phyloP scores from a whole-genome alignment of 2,888 invertebrate genomes.

The Drymonia ruficornis region DNA sequence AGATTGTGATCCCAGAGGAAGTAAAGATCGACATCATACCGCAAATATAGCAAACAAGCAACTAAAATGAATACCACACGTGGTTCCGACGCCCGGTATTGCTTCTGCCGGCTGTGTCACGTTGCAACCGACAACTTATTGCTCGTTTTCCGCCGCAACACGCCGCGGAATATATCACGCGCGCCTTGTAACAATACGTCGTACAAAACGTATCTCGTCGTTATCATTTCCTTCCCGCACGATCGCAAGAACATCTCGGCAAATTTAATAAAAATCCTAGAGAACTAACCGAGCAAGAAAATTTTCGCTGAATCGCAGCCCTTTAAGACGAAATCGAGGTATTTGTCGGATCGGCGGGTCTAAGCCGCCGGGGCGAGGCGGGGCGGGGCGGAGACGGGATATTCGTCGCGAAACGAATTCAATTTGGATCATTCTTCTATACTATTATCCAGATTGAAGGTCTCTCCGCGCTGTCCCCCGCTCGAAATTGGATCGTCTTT shows the following conservation, averaged over 20 bases:
- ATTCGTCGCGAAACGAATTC: conserved; percentile 65
- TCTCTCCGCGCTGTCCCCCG: conserved; percentile 55
- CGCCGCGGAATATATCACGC: conserved; percentile 16
- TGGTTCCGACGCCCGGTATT: background rate
- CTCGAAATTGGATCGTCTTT: conserved; percentile 77
- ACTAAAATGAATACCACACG: no score
- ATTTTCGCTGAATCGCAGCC: conserved; percentile 71
- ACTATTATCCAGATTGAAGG: conserved; percentile 76
- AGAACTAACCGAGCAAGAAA: conserved; percentile 63
- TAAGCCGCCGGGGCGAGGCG: conserved; percentile 43
- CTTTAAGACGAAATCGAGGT: conserved; percentile 58
- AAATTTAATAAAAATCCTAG: conserved; percentile 75
- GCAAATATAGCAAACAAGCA: no score
- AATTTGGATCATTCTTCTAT: conserved; percentile 82
- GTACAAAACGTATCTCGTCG: conserved; percentile 20
- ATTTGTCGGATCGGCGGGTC: conserved; percentile 55
- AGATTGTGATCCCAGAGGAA: no score
- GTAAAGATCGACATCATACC: no score
- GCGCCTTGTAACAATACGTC: conserved; percentile 24
- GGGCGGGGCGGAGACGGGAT: conserved; percentile 38
- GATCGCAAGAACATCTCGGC: conserved; percentile 39
- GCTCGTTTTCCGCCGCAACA: conserved; percentile 12
- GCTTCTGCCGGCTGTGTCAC: conserved; percentile 10
- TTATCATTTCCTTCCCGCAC: conserved; percentile 27
- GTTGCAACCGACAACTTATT: conserved; percentile 9